These are phyloP conservation scores for Arizona elegans DNA, from an alignment of 2,113 vertebrate species.

Conservation along the genomic window DNA sequence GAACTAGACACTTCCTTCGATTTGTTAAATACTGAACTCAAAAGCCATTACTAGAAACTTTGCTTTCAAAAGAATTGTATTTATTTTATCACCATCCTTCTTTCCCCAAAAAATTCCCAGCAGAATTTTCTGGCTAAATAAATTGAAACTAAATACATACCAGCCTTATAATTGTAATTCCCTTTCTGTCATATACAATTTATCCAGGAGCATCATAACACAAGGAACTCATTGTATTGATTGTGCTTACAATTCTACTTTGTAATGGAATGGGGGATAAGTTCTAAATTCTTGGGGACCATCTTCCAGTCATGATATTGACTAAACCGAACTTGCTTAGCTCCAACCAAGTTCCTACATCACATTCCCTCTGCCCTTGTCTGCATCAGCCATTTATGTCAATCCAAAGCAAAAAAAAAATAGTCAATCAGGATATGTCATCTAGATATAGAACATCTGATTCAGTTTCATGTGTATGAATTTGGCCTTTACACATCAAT, in stretches of 20 bases:
- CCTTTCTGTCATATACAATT: background rate
- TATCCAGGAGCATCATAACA: background rate
- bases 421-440: background rate
- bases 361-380: background rate
- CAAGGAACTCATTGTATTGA: background rate
- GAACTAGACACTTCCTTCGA: background rate
- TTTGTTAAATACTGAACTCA: background rate
- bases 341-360: background rate
- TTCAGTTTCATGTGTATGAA: background rate
- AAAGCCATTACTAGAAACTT: background rate
- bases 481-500: background rate
- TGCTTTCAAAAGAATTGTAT: background rate
- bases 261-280: background rate
- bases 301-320: background rate
- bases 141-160: background rate
- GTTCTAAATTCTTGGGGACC: no score
- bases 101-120: background rate
- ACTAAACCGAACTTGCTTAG: background rate
- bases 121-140: background rate
- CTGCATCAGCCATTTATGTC: background rate
- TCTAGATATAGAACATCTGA: background rate
- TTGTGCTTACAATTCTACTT: background rate
- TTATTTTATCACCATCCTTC: background rate
- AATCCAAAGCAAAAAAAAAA: background rate
- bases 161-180: background rate